Evolutionary conservation across 1,140 invertebrate species (phyloP).

Genomic region (Xylocopa sonorina): DNA sequence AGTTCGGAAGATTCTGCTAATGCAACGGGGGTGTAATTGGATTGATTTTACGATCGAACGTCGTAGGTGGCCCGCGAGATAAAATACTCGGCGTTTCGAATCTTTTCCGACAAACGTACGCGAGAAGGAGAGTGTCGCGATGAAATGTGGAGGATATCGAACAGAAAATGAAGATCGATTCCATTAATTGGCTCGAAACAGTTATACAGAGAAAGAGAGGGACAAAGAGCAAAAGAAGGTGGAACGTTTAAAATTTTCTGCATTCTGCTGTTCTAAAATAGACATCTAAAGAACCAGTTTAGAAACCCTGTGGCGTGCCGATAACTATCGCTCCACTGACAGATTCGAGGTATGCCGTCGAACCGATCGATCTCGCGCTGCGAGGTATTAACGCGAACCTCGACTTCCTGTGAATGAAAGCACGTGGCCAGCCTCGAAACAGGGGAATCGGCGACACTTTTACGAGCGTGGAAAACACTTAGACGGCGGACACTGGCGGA

Average conservation of each 20-base stretch:
- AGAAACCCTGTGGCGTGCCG: neutral
- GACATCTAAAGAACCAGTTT: slow-evolving; percentile 2
- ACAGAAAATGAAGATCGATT: too few relatives aligned
- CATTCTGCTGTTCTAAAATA: neutral
- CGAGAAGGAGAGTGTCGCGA: neutral
- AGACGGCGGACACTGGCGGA: too few relatives aligned
- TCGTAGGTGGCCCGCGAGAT: accelerated
- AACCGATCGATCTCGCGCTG: neutral
- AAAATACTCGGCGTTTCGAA: too few relatives aligned
- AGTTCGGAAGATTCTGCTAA: too few relatives aligned
- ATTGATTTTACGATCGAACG: neutral
- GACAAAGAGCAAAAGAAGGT: neutral
- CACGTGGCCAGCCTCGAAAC: too few relatives aligned
- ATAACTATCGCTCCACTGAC: slow-evolving; percentile 7
- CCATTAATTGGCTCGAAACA: too few relatives aligned
- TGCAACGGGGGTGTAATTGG: too few relatives aligned
- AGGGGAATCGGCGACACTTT: neutral
- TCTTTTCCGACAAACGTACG: too few relatives aligned
- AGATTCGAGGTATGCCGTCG: slow-evolving; percentile 3
- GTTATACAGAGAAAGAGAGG: too few relatives aligned
- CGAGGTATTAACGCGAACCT: neutral
- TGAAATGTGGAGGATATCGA: too few relatives aligned
- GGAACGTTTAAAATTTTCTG: neutral
- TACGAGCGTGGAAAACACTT: neutral
- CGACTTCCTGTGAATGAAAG: too few relatives aligned